Evolutionary conservation across 2,113 vertebrate species (phyloP).

Genomic region (Butastur rufipennis): DNA sequence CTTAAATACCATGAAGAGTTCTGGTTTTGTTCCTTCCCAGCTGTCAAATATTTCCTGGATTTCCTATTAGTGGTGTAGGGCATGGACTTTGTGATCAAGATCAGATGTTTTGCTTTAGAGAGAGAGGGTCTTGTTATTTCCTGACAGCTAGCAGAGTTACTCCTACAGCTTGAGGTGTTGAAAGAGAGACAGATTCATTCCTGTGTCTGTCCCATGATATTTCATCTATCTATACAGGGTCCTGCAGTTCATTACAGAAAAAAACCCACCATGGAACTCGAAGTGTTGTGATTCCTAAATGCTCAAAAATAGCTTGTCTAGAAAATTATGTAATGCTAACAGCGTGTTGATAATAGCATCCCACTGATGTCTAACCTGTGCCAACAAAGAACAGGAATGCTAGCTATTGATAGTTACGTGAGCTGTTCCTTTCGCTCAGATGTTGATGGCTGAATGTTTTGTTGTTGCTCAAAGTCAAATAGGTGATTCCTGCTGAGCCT

Average conservation of each 20-base stretch:
- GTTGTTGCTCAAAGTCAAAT: not conserved
- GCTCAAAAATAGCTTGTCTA: not conserved
- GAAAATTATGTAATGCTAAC: not conserved
- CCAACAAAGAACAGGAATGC: not conserved
- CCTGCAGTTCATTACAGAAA: not conserved
- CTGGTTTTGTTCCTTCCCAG: not conserved
- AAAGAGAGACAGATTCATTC: not conserved
- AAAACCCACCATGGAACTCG: fast-evolving
- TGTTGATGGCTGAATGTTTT: not conserved
- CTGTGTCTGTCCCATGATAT: not conserved
- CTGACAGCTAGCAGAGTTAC: not conserved
- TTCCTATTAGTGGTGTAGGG: not conserved
- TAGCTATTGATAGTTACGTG: not conserved
- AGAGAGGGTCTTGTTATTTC: not conserved
- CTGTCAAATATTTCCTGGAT: not conserved
- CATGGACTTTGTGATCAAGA: not conserved
- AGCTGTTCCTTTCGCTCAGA: not conserved
- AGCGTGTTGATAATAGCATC: not conserved
- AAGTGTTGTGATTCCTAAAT: not conserved
- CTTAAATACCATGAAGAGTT: not conserved
- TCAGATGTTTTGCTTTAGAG: not conserved
- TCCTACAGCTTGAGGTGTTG: not conserved
- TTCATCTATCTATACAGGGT: not conserved
- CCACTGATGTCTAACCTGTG: not conserved
- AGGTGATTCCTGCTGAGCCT: not conserved